Evolutionary conservation across 1,140 invertebrate genomes (phyloP).

Genomic region (Paraescarpia echinospica): DNA sequence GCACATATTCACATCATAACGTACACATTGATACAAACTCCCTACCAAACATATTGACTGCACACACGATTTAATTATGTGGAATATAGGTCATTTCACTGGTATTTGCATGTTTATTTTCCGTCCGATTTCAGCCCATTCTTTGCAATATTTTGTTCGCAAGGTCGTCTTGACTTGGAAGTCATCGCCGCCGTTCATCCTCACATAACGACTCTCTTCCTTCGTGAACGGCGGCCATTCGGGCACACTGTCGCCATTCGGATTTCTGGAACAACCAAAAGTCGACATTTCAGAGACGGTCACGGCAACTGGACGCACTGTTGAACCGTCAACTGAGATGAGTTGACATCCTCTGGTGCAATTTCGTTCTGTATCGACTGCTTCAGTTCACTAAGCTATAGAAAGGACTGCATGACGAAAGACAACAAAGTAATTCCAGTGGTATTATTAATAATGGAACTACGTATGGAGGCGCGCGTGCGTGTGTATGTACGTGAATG

Average conservation of each 20-base stretch:
- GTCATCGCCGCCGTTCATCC: background rate
- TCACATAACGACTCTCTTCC: background rate
- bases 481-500: background rate
- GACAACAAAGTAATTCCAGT: too few species aligned
- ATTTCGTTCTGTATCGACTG: too few species aligned
- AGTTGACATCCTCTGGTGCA: too few species aligned
- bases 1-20: too few species aligned
- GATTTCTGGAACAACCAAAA: background rate
- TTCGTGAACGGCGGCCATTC: background rate
- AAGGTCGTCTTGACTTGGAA: conserved; percentile 13
- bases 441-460: too few species aligned
- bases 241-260: conserved; percentile 16
- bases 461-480: background rate
- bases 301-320: too few species aligned
- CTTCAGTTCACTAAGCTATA: too few species aligned
- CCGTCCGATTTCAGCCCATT: background rate
- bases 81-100: background rate
- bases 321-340: too few species aligned
- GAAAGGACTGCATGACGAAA: too few species aligned
- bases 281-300: background rate
- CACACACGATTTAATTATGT: background rate
- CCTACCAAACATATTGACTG: background rate
- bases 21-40: too few species aligned
- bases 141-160: background rate
- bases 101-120: background rate